Evolutionary conservation across 2,888 invertebrate species (phyloP), one percentile per base, ranked within the genome.

Genomic region (Crematogaster levior): DNA sequence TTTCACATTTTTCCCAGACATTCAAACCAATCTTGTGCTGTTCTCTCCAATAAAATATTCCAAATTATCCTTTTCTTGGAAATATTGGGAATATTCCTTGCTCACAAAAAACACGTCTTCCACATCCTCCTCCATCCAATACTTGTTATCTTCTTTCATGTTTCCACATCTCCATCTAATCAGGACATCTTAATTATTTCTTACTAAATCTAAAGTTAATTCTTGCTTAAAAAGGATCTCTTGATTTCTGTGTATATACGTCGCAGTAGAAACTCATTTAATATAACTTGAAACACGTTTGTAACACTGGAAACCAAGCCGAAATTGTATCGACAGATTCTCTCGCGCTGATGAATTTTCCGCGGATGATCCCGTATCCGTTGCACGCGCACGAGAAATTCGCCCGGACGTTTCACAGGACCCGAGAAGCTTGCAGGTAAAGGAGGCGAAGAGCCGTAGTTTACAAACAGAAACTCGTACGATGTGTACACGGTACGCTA

Each of bases 401-500:
- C 70, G 70, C 77, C 24, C 43, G 70, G 77, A 58, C 70, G 63
- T 63, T 77, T 68, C 68, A 66, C 77, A 43, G 51, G 30, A 46
- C 10, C 15, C 30, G 18, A 9, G 34, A 37, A 24, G 40, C 27
- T 48, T 21, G 43, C 83, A 85, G 83, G 85, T 83, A 86, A 53
- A 73, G 63, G 34, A 48, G 51, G 27, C 83, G 61, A 70, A n/a
- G 77, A 82, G 83, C 58, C 82, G 60, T 84, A 92, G 90, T 92
- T 92, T 91, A 92, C 92, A 93, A 93, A 92, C 92, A 92, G 82
- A 87, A 83, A 84, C 77, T 82, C 56, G 87, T 83, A 89, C 86
- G 86, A 90, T 93, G 92, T 92, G 91, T 92, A 91, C 91, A 92
- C 92, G 92, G 90, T 91, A 89, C 90, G 88, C 85, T 88, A 89